Evolutionary conservation across 2,888 invertebrate species (phyloP), one percentile per base, ranked within the genome.

Genomic region (Tinea trinotella): DNA sequence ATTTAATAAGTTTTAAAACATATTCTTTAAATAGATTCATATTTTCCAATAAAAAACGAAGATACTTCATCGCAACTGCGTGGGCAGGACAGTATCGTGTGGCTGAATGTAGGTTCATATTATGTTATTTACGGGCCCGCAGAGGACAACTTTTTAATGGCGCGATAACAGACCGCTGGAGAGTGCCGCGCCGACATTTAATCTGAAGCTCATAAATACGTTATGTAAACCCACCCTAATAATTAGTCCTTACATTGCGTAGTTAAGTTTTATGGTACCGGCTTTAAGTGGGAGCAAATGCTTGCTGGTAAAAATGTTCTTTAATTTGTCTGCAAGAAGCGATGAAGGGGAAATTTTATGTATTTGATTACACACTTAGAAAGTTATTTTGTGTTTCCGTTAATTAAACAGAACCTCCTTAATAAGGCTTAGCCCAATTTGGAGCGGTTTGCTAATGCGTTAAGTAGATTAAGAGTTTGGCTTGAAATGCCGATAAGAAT

Each of bases 141-240:
- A 62, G 83, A 79, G 83, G 74, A 80, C 83, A 82, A 85, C 78
- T 84, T 84, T 83, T 82, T 83, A 84, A 84, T 82, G 72, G 76
- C 70, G 71, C 75, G 83, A 84, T 85, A 84, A 84, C 84, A 77
- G 83, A 82, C 80, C 84, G 77, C 76, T 78, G 76, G 82, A 81
- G 82, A 79, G 74, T 71, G 66, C 34, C 44, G 67, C 67, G 61
- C 60, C 68, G 70, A 73, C 75, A 77, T 78, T 80, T 82, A 84
- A 85, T 83, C 83, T 81, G 77, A 67, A 71, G 74, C 76, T 79
- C 84, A 83, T 85, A 84, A 85, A 84, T 85, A 84, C 71, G 77
- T 79, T 82, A 84, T 84, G 85, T 83, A 83, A 84, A 82, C 83
- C 81, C 71, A 78, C 83, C 84, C 83, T 83, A 76, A 84, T 84